Percentiles rank a stretch among this genome's conserved stretches.
These are phyloP conservation scores for Panurus biarmicus DNA, from an alignment of 2,113 vertebrate genomes.

Conservation along the genomic window DNA sequence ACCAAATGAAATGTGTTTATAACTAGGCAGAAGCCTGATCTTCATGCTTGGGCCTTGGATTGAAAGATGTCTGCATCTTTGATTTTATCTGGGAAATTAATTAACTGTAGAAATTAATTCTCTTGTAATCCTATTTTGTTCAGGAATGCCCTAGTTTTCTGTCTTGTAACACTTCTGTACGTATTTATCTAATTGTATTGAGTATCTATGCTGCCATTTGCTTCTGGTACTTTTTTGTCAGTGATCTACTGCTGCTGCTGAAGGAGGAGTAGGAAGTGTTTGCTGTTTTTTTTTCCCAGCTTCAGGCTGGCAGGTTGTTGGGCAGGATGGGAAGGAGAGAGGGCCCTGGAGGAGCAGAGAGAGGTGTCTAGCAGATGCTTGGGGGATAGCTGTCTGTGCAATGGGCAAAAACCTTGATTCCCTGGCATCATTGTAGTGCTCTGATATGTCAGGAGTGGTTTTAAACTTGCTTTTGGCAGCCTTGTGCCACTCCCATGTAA, in stretches of 20 bases:
- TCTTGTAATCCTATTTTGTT: neutral
- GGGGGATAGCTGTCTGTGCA: neutral
- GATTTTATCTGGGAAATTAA: neutral
- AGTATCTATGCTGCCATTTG: neutral
- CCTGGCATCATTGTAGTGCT: neutral
- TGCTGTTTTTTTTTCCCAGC: neutral
- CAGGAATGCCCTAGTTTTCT: neutral
- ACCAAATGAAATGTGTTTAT: neutral
- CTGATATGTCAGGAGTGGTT: neutral
- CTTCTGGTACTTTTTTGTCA: neutral
- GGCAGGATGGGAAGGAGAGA: neutral
- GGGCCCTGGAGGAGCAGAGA: neutral
- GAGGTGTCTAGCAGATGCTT: neutral
- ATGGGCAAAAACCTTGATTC: neutral
- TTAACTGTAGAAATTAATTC: neutral
- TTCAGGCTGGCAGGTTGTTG: neutral
- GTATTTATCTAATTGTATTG: neutral
- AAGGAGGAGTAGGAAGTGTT: neutral
- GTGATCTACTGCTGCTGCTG: neutral
- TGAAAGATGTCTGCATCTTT: neutral
- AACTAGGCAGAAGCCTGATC: neutral
- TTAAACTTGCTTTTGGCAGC: neutral
- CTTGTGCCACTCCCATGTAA: neutral
- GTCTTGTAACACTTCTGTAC: neutral
- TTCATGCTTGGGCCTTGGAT: neutral